These are phyloP conservation scores for Arbacia lixula DNA, from an alignment of 53 echinoderm and acorn worm species.

Conservation along the genomic window DNA sequence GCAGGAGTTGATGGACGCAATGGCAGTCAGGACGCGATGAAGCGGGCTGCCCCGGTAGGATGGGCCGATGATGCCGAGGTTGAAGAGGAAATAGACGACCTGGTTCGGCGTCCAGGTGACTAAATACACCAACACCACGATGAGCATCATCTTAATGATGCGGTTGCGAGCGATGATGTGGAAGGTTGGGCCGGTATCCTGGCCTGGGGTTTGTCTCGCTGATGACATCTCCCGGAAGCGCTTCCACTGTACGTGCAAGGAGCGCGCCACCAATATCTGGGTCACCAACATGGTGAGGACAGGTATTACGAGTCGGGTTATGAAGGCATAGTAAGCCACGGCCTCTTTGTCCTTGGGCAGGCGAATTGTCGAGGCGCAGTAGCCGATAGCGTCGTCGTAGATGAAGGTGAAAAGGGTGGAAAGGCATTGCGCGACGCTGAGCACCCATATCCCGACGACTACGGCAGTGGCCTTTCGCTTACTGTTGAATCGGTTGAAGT, in stretches of 20 bases:
- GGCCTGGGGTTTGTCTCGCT: too few relatives aligned
- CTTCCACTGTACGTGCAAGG: conserved; percentile 58
- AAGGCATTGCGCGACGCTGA: not conserved
- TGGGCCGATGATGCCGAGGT: conserved; percentile 53
- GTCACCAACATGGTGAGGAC: conserved; percentile 67
- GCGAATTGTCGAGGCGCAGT: conserved; percentile 14
- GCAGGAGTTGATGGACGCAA: conserved; percentile 77
- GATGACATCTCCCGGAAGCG: conserved; percentile 25
- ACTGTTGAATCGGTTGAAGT: conserved; percentile 15
- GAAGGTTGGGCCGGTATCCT: conserved; percentile 39
- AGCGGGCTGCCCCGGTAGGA: conserved; percentile 59
- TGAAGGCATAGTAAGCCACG: conserved; percentile 45
- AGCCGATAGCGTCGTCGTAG: not conserved
- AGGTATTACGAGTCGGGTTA: conserved; percentile 66
- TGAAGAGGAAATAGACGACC: conserved; percentile 64
- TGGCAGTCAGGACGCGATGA: conserved; percentile 61
- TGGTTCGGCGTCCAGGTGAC: conserved; percentile 79
- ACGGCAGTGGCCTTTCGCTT: conserved; percentile 15
- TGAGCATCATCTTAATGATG: conserved; percentile 73
- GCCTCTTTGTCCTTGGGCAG: not conserved
- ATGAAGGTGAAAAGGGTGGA: conserved; percentile 26
- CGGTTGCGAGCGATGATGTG: conserved; percentile 66
- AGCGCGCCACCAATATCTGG: conserved; percentile 58
- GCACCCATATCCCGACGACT: conserved; percentile 12
- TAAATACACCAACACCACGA: conserved; percentile 76